These are phyloP conservation scores for Lithophane ornitopus DNA, from an alignment of 2,888 invertebrate genomes.

Conservation along the genomic window DNA sequence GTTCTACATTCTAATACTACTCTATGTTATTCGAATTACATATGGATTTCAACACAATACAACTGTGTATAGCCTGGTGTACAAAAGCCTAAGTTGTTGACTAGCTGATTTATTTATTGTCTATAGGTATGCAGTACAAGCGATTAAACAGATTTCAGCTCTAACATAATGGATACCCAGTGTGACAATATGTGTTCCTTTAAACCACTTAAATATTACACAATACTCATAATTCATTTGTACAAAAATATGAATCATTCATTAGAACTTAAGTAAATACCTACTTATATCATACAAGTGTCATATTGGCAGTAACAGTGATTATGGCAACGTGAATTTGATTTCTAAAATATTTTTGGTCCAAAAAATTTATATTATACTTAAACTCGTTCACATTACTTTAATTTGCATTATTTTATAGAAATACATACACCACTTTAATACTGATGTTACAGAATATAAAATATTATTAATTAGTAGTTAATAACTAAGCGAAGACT, in stretches of 20 bases:
- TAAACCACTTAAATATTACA: constrained; percentile 60
- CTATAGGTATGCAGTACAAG: constrained; percentile 67
- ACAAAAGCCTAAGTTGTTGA: constrained; percentile 78
- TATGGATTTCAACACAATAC: constrained; percentile 60
- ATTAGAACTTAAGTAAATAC: constrained; percentile 70
- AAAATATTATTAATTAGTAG: constrained; percentile 81
- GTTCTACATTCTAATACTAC: constrained; percentile 55
- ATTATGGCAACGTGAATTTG: constrained; percentile 90
- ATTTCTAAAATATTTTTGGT: constrained; percentile 89
- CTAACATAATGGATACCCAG: constrained; percentile 66
- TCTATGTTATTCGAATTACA: constrained; percentile 59
- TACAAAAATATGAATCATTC: constrained; percentile 83
- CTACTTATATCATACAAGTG: constrained; percentile 80
- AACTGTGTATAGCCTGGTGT: constrained; percentile 65
- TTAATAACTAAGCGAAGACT: constrained; percentile 87
- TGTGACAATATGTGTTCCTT: constrained; percentile 59
- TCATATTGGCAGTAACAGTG: constrained; percentile 89
- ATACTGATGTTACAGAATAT: constrained; percentile 88
- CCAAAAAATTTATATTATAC: constrained; percentile 85
- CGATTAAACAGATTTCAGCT: constrained; percentile 66
- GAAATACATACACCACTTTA: constrained; percentile 89
- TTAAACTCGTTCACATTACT: constrained; percentile 80
- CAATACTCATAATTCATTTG: constrained; percentile 76
- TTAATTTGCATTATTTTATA: constrained; percentile 78
- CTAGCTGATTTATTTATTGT: constrained; percentile 77